Conservation (phyloP, 2,797 vertebrate genomes). For the Hippoglossus hippoglossus region DNA sequence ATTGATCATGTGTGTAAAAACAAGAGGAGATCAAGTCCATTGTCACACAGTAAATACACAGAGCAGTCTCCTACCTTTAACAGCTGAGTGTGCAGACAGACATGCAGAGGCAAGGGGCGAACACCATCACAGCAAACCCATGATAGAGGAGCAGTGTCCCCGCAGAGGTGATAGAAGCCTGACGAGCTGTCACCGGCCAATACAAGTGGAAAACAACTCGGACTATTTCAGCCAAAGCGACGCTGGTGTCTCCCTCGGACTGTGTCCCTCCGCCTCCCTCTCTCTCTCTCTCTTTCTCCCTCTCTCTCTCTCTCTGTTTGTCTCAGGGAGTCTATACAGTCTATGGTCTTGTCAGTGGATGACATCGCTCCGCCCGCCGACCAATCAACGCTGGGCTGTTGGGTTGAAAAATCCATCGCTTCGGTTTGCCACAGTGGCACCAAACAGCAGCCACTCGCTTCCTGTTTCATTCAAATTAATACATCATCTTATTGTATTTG, state of each 20-base stretch:
- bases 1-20: neutral
- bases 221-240: conserved; percentile 4
- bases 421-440: conserved; percentile 64
- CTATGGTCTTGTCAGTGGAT: neutral
- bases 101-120: neutral
- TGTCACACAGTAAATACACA: neutral
- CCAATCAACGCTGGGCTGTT: conserved; percentile 68
- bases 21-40: neutral
- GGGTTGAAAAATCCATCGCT: conserved; percentile 36
- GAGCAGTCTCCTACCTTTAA: conserved; percentile 59
- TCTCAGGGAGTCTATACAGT: neutral
- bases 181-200: neutral
- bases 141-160: conserved; percentile 9
- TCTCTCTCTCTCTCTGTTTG: neutral
- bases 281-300: neutral
- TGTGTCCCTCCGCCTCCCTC: conserved; percentile 1
- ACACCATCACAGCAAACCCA: conserved; percentile 10
- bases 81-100: conserved; percentile 23
- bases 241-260: too few species aligned
- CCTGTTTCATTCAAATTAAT: too few species aligned
- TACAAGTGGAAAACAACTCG: neutral
- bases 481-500: too few species aligned
- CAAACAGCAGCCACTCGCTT: neutral
- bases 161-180: too few species aligned
- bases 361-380: conserved; percentile 56